These are phyloP conservation scores for Limnodromus scolopaceus DNA, from an alignment of 2,797 vertebrate genomes.

Conservation along the genomic window DNA sequence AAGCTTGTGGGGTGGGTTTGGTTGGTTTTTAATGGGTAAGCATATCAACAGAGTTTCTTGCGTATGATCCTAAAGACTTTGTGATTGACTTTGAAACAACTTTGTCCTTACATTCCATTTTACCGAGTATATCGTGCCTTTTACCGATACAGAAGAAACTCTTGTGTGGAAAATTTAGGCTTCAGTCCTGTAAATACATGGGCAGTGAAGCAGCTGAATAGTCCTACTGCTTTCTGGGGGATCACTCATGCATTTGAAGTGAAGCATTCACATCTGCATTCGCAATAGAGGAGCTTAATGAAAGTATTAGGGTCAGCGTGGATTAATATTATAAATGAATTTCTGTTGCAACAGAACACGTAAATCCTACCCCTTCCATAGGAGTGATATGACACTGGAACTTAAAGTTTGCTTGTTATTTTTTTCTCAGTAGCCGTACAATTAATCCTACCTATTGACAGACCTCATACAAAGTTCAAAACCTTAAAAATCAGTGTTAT, in stretches of 20 bases:
- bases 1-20: neutral
- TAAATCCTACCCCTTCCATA: neutral
- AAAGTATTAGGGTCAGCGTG: neutral
- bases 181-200: neutral
- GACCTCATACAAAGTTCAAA: neutral
- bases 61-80: neutral
- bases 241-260: neutral
- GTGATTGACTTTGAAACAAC: neutral
- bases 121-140: neutral
- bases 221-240: neutral
- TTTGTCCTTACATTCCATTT: neutral
- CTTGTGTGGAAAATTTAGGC: neutral
- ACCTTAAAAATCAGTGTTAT: neutral
- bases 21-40: neutral
- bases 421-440: neutral
- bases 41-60: neutral
- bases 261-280: neutral
- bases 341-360: neutral
- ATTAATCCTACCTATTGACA: neutral
- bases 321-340: neutral
- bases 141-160: neutral
- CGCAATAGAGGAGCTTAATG: neutral
- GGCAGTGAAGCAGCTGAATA: neutral
- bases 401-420: neutral
- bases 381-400: neutral